A percentile compares a stretch with the other conserved stretches of the same genome.
These are phyloP conservation scores for Paramacrobiotus metropolitanus DNA, from an alignment of 1,140 invertebrate species.

Conservation along the genomic window DNA sequence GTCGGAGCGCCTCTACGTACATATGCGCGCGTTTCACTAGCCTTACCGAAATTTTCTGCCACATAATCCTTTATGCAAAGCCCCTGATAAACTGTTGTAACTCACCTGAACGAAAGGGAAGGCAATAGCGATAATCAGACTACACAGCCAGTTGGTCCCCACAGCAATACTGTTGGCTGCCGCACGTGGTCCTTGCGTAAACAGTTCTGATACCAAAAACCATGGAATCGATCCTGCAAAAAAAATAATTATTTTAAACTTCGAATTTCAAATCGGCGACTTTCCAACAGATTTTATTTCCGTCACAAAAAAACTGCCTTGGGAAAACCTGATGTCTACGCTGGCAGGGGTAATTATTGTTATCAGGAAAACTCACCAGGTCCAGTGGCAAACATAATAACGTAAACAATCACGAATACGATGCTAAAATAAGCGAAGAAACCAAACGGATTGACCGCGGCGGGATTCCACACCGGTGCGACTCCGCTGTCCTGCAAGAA, in stretches of 20 bases:
- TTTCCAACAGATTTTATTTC: too few species aligned
- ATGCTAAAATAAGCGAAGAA: conserved; percentile 61
- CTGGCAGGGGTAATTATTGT: too few species aligned
- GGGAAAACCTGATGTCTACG: too few species aligned
- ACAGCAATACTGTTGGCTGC: conserved; percentile 94
- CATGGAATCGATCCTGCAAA: conserved; percentile 79
- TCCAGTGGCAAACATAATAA: conserved; percentile 72
- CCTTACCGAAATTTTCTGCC: neutral
- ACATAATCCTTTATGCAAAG: neutral
- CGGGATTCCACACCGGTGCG: too few species aligned
- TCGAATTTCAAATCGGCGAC: too few species aligned
- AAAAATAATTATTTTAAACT: too few species aligned
- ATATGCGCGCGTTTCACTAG: too few species aligned
- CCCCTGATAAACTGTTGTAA: neutral
- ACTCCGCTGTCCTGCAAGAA: too few species aligned
- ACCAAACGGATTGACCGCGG: neutral
- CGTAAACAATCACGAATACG: conserved; percentile 48
- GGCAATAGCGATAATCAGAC: conserved; percentile 82
- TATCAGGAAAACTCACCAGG: conserved; percentile 40
- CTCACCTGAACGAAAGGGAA: conserved; percentile 36
- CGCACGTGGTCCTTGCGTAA: conserved; percentile 81
- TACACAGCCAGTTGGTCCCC: conserved; percentile 91
- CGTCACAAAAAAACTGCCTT: too few species aligned
- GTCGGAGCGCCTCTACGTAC: too few species aligned
- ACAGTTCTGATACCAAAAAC: conserved; percentile 83